These are phyloP conservation scores for Drosophila kurseongensis DNA, from an alignment of 1,140 invertebrate species.

Conservation along the genomic window DNA sequence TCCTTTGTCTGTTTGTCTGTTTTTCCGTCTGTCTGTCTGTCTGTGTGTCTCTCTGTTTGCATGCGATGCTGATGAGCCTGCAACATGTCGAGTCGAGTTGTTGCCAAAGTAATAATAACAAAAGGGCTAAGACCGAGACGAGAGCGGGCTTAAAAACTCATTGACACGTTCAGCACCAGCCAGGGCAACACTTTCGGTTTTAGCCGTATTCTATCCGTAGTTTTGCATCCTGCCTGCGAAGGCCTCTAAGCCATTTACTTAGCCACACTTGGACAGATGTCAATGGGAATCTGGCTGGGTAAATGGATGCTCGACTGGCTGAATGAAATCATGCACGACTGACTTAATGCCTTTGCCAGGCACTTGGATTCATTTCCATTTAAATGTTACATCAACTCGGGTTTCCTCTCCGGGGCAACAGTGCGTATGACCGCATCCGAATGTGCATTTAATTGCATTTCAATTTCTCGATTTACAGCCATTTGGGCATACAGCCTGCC, in stretches of 20 bases:
- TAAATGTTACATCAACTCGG: constrained; percentile 26
- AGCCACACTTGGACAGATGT: constrained; percentile 59
- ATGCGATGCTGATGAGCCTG: constrained; percentile 58
- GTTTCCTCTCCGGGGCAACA: constrained; percentile 52
- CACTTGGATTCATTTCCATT: constrained; percentile 18
- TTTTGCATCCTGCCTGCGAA: constrained; percentile 18
- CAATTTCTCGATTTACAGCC: constrained; percentile 49
- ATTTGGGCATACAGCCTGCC: constrained; percentile 41
- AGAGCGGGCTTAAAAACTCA: constrained; percentile 63
- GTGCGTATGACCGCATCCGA: constrained; percentile 73
- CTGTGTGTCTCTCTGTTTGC: constrained; percentile 57
- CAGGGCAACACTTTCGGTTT: constrained; percentile 59
- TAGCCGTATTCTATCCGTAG: constrained; percentile 2
- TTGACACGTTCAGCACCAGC: constrained; percentile 65
- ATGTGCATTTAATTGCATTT: constrained; percentile 70
- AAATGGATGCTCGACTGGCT: constrained; percentile 45
- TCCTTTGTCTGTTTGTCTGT: constrained; percentile 40
- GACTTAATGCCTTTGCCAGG: constrained; percentile 54
- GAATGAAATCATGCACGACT: constrained; percentile 50
- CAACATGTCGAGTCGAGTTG: constrained; percentile 77
- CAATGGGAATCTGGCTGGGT: constrained; percentile 51
- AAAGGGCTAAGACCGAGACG: constrained; percentile 50
- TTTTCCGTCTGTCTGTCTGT: constrained; percentile 8
- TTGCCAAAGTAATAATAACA: constrained; percentile 77
- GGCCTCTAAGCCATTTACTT: constrained; percentile 65